These are phyloP conservation scores for Seriola aureovittata DNA, from an alignment of 2,113 vertebrate species.

Conservation along the genomic window DNA sequence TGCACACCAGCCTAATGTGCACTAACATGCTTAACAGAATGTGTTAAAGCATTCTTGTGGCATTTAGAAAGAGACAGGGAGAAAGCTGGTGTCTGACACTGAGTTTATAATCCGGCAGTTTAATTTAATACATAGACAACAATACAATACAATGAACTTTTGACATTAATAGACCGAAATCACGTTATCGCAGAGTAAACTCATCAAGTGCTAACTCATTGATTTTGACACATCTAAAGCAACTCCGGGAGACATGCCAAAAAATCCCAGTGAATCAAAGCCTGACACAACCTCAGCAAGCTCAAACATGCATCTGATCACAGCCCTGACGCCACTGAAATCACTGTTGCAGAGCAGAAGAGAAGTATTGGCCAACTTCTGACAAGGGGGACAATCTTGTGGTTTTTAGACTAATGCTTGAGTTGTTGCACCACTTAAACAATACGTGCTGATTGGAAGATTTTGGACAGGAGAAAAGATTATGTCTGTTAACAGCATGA, in stretches of 20 bases:
- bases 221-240: not conserved
- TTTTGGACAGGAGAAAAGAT: not conserved
- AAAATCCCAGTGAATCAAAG: not conserved
- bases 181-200: not conserved
- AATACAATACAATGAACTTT: not conserved
- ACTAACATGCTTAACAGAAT: not conserved
- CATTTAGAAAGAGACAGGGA: not conserved
- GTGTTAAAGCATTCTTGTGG: not conserved
- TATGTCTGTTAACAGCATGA: not conserved
- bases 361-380: slow-evolving; percentile 32
- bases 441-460: not conserved
- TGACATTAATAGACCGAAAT: not conserved
- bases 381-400: not conserved
- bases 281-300: slow-evolving; percentile 44
- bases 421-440: not conserved
- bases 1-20: not conserved
- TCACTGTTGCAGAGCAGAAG: not conserved
- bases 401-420: not conserved
- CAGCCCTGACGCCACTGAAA: not conserved
- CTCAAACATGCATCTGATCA: slow-evolving; percentile 23
- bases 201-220: not conserved
- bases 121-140: not conserved
- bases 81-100: not conserved
- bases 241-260: not conserved
- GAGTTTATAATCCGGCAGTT: not conserved